Evolutionary conservation across 1,140 invertebrate genomes (phyloP).

Genomic region (Penaeus japonicus): DNA sequence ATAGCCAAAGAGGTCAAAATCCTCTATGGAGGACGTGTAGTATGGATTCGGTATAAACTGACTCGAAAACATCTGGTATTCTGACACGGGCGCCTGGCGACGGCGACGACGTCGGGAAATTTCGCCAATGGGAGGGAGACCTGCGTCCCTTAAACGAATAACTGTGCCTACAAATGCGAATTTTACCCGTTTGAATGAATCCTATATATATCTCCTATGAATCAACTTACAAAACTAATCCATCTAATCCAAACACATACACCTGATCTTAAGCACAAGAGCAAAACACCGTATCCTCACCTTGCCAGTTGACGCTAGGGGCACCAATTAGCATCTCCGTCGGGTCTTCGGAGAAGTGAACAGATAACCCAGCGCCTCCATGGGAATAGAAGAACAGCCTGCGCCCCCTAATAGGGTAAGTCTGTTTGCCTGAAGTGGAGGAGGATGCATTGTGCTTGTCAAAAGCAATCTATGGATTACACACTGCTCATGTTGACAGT

Average conservation of each 20-base stretch:
- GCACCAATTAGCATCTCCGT: slow-evolving; percentile 63
- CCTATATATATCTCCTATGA: too few relatives aligned
- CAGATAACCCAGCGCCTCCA: slow-evolving; percentile 61
- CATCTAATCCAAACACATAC: not conserved
- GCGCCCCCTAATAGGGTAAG: not conserved
- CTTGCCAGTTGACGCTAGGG: slow-evolving; percentile 65
- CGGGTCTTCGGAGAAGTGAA: slow-evolving; percentile 59
- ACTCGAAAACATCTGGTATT: not conserved
- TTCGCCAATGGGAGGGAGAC: not conserved
- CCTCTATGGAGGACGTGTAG: slow-evolving; percentile 28
- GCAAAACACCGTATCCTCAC: slow-evolving; percentile 42
- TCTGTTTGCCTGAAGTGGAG: slow-evolving; percentile 26
- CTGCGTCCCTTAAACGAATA: slow-evolving; percentile 56
- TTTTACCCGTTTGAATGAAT: too few relatives aligned
- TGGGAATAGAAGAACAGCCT: slow-evolving; percentile 58
- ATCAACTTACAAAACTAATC: too few relatives aligned
- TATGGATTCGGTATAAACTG: slow-evolving; percentile 54
- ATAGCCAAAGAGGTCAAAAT: slow-evolving; percentile 60
- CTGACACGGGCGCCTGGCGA: not conserved
- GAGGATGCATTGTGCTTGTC: not conserved
- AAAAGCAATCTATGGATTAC: not conserved
- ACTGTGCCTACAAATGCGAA: slow-evolving; percentile 55
- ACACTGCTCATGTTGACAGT: not conserved
- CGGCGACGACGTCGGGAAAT: slow-evolving; percentile 26
- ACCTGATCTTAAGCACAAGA: not conserved